Conservation (phyloP, 2,888 invertebrate species). For the Abscondita cerata region DNA sequence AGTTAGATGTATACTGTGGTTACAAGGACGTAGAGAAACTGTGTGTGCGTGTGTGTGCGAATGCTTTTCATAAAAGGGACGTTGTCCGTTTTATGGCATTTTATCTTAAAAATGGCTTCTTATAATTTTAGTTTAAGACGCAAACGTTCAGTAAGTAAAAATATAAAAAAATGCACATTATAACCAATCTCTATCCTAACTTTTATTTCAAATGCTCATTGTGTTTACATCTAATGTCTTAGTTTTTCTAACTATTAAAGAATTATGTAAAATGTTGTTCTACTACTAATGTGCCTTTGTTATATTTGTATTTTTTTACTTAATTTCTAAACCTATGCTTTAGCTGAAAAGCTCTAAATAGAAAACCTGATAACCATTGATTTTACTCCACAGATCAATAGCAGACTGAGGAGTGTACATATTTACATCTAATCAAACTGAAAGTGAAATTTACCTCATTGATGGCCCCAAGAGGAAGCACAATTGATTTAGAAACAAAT, state of each 20-base stretch:
- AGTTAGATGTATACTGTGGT: neutral
- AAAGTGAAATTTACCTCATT: neutral
- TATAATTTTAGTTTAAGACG: neutral
- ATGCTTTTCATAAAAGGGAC: neutral
- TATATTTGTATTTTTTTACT: neutral
- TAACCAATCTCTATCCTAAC: too few species aligned
- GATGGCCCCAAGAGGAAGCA: neutral
- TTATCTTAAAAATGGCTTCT: slow-evolving; percentile 20
- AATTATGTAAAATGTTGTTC: too few species aligned
- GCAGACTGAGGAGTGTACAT: slow-evolving; percentile 38
- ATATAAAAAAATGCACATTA: too few species aligned
- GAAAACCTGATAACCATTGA: slow-evolving; percentile 38
- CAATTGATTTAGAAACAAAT: slow-evolving; percentile 7
- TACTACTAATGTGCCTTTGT: too few species aligned
- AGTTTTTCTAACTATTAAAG: too few species aligned
- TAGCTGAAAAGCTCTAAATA: neutral
- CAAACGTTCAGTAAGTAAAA: neutral
- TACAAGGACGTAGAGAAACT: slow-evolving; percentile 1
- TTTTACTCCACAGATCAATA: slow-evolving; percentile 42
- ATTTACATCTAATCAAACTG: slow-evolving; percentile 27
- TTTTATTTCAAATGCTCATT: too few species aligned
- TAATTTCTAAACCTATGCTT: neutral
- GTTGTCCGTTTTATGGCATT: slow-evolving; percentile 9
- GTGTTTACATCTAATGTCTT: too few species aligned
- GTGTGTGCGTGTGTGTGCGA: slow-evolving; percentile 2